phyloP scores from a whole-genome alignment of 2,888 invertebrate species.

The Palloptera scutellata region DNA sequence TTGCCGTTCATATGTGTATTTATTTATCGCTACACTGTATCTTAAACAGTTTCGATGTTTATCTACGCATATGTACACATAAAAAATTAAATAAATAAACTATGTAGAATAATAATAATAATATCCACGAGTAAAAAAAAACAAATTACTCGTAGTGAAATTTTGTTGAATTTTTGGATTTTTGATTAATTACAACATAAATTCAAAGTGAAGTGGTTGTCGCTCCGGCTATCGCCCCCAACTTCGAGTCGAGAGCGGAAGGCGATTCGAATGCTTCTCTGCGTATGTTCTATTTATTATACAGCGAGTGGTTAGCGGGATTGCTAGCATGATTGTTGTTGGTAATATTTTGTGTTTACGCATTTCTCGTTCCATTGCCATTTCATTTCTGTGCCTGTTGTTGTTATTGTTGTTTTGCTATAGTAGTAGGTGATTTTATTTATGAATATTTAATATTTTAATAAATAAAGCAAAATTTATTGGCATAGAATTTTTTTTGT shows the following conservation, averaged over 20 bases:
- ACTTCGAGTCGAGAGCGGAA: too few species aligned
- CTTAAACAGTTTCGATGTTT: conserved; percentile 3
- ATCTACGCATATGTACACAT: background rate
- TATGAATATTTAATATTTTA: conserved; percentile 33
- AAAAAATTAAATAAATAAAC: background rate
- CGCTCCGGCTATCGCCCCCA: background rate
- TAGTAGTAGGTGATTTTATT: conserved; percentile 23
- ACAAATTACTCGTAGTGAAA: background rate
- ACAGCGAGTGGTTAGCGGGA: too few species aligned
- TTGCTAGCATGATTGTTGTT: too few species aligned
- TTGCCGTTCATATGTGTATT: background rate
- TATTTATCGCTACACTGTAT: background rate
- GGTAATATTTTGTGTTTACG: background rate
- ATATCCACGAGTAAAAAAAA: too few species aligned
- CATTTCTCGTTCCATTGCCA: background rate
- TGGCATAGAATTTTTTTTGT: conserved; percentile 20
- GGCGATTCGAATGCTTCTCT: too few species aligned
- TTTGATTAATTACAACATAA: conserved; percentile 7
- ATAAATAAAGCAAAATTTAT: conserved; percentile 31
- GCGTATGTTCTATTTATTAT: too few species aligned
- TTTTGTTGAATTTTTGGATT: background rate
- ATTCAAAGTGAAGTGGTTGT: conserved; percentile 2
- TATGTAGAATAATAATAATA: background rate
- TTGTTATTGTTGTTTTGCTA: background rate
- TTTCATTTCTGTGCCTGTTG: background rate